Evolutionary conservation across 2,113 vertebrate species (phyloP), one percentile per base, ranked within the genome.

Genomic region (Mastomys coucha): DNA sequence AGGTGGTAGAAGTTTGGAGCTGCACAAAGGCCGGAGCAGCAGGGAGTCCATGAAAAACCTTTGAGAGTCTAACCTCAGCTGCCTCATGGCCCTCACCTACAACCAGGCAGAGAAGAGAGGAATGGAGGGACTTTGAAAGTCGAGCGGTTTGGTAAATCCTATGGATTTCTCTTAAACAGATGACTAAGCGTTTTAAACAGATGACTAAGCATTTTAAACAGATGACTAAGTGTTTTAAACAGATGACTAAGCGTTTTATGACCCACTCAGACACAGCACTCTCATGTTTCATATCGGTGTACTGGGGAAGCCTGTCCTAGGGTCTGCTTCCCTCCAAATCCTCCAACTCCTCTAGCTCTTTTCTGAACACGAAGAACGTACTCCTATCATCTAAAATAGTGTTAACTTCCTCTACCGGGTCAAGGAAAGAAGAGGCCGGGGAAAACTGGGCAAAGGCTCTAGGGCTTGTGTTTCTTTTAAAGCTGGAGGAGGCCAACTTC

Each of bases 21-120:
- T 81, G 10, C 19, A 7, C 0, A 81, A 22, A n/a, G 33, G 0
- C 33, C 6, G 5, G 4, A 17, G 5, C 5, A 22, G 4, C 19
- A 56, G 33, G 36, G 36, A 11, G 5, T 22, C 17, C 53, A 36
- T 56, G 51, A 56, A 33, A 56, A 81, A 22, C 2, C 4, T 81
- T 56, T 56, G 19, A 81, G 51, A 36, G 19, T 56, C 10, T 56
- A 13, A 5, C 8, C 9, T 12, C 51, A 24, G 10, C 1, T n/a
- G 19, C 16, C 19, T 0, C 10, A 49, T 56, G 33, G 33, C 19
- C 19, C 2, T 22, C 19, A 81, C 49, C 19, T 4, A n/a, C 33
- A n/a, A 6, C 9, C 2, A n/a, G 17, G 31, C 77, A 80, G 49
- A 80, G 31, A 81, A 11, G 10, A 22, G 20, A 58, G 33, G 10